Evolutionary conservation across 2,888 invertebrate genomes (phyloP), one percentile per base, ranked within the genome.

Genomic region (Adela reaumurella): DNA sequence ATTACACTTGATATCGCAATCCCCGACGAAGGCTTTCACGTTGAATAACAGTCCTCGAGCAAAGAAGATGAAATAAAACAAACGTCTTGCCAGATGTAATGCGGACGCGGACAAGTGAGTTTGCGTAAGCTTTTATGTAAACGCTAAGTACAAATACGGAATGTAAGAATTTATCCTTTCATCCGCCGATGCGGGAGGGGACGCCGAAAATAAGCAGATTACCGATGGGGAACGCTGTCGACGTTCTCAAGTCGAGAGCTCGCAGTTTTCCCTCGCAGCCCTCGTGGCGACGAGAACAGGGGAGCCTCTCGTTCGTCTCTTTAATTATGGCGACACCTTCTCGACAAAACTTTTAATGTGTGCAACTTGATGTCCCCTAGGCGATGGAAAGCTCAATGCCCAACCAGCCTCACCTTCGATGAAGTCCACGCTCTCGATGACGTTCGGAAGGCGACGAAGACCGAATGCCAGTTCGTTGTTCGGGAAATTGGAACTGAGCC

Each of bases 291-390:
- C n/a, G n/a, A n/a, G n/a, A n/a, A n/a, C 35, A 35, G 35, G 6
- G 14, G 35, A 6, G 24, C 24, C 24, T 24, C 24, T 8, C 24
- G 5, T 24, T 8, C 24, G 24, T 58, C 63, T 61, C 62, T 64
- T 66, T 68, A 67, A 71, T 70, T 68, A 67, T 65, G 58, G 59
- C 67, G 63, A 68, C 68, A 68, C 67, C 66, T 70, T 63, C 64
- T 67, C 68, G 70, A 61, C 62, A 61, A 65, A 73, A 73, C 67
- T 73, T 74, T 70, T 70, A 74, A 76, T 71, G 72, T 73, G 74
- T 73, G 70, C n/a, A n/a, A n/a, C n/a, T n/a, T n/a, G n/a, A n/a
- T n/a, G n/a, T n/a, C n/a, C n/a, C n/a, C n/a, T n/a, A n/a, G n/a
- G n/a, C n/a, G n/a, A n/a, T n/a, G n/a, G n/a, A n/a, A n/a, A n/a